Conservation (phyloP, 2,797 vertebrate genomes). For the Rhynchotus rufescens region DNA sequence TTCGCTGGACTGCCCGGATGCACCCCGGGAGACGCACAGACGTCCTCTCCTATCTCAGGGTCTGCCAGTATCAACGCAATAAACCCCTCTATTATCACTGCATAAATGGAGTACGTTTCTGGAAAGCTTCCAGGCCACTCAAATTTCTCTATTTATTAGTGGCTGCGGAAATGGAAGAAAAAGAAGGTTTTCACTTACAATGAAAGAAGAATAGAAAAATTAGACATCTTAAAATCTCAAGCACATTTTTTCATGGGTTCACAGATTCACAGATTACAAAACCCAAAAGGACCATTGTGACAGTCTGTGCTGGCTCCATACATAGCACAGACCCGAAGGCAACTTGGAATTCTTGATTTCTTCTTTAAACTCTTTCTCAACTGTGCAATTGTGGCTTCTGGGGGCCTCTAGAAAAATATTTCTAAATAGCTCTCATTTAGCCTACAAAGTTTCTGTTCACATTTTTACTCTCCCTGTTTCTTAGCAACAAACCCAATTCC, state of each 20-base stretch:
- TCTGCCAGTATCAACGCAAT: background rate
- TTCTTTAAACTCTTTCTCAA: background rate
- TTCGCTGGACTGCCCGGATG: fast-evolving
- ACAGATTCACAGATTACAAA: fast-evolving
- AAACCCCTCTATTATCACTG: fast-evolving
- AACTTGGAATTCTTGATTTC: background rate
- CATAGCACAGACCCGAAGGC: background rate
- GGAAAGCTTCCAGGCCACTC: background rate
- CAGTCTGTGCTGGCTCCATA: background rate
- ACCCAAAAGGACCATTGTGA: background rate
- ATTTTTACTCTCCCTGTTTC: background rate
- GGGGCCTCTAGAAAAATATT: conserved; percentile 36
- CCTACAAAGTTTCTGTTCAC: background rate
- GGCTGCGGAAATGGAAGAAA: background rate
- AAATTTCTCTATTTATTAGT: fast-evolving
- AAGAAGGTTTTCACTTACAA: background rate
- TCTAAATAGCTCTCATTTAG: background rate
- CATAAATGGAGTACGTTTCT: fast-evolving
- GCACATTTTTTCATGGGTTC: background rate
- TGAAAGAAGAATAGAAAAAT: background rate
- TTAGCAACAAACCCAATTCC: conserved; percentile 40
- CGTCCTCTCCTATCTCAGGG: background rate
- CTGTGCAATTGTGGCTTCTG: background rate
- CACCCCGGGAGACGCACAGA: background rate
- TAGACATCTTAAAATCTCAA: background rate